Base-by-base conservation (phyloP, 2,113 vertebrate genomes). In the Erythrocercus mccallii region DNA sequence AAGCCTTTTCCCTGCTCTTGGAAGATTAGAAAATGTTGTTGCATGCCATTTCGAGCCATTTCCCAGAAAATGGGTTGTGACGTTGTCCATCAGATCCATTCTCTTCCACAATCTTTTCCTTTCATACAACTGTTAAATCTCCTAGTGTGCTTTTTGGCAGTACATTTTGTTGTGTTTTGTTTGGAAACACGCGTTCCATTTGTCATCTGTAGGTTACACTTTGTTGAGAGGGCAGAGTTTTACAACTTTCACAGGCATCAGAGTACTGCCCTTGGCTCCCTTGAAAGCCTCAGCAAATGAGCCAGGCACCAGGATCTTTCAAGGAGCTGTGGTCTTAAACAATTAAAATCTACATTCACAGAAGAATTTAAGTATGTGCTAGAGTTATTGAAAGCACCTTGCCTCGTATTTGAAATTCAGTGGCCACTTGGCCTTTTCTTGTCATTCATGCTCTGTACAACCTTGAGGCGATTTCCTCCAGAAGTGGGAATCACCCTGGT, bases 291-390 rank as follows among this genome's bases (percentile, higher is more conserved):
- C 16, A 22, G 30, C 42, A 83, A 45, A 77, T 22, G 19, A 80
- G 37, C 48, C 23, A 40, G 68, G 21, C 12, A 10, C 20, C 35
- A 58, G 44, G 33, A 22, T n/a, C 24, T 53, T 88, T 6, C 19
- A 53, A 78, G 74, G 20, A 65, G 66, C 69, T 0, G 0, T 4
- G 1, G 9, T 35, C 37, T 45, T 44, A 61, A 38, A 38, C n/a
- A 64, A 76, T 24, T 30, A 64, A 76, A 86, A 86, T 72, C 38
- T 62, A 31, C 16, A 62, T 68, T 76, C 37, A 58, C 17, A 76
- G 11, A 72, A 48, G 21, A 45, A 94, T 85, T 88, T 68, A 62
- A 40, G 18, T 28, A 3, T 2, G 0, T 82, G 61, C 38, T 27
- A 76, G 18, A 62, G 71, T 68, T 51, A 71, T 14, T 62, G 45